A percentile compares a stretch with the other conserved stretches of the same genome.
Conservation (phyloP, 2,113 vertebrate species). For the Nipponia nippon region DNA sequence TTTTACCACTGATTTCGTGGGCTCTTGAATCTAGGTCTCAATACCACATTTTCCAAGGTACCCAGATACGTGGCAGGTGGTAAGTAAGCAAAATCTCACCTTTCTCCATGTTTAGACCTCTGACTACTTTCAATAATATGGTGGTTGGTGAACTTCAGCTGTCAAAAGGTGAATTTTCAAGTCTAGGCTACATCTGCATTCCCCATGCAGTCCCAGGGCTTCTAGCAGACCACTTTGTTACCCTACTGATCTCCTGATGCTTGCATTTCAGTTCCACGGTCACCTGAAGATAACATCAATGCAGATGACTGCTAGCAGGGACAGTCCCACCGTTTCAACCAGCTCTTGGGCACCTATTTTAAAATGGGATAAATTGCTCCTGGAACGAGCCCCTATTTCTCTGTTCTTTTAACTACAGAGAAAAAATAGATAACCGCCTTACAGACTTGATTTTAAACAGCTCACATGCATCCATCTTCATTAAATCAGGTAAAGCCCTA, state of each 20-base stretch:
- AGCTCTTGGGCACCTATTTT: neutral
- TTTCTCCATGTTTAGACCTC: neutral
- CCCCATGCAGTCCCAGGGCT: neutral
- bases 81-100: neutral
- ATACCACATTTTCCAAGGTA: neutral
- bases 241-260: neutral
- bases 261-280: neutral
- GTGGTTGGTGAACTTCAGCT: neutral
- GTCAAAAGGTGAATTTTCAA: neutral
- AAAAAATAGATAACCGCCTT: neutral
- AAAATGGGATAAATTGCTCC: neutral
- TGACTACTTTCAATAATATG: neutral
- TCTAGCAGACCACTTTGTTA: neutral
- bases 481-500: neutral
- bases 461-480: neutral
- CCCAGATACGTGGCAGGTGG: neutral
- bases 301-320: neutral
- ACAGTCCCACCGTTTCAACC: neutral
- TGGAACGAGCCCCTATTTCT: accelerated
- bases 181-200: accelerated
- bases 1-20: neutral
- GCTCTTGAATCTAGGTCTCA: neutral
- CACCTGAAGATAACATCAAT: neutral
- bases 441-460: neutral
- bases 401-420: neutral